phyloP scores from a whole-genome alignment of 2,888 invertebrate species.

The Trachelus tabidus region DNA sequence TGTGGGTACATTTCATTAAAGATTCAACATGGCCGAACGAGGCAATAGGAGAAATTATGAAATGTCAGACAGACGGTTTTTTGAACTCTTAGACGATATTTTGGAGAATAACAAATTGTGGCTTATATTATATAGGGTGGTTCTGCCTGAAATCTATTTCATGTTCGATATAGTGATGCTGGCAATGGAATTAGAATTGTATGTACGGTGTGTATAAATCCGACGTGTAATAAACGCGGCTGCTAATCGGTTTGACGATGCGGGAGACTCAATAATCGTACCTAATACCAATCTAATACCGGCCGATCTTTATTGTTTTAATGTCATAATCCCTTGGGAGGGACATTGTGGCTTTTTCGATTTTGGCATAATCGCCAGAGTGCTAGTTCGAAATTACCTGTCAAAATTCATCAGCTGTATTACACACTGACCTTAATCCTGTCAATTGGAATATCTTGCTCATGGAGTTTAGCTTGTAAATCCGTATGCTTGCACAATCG shows the following conservation, averaged over 20 bases:
- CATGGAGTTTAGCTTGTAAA: not conserved
- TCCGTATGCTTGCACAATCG: not conserved
- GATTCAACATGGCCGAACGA: not conserved
- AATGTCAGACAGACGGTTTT: not conserved
- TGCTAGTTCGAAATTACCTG: not conserved
- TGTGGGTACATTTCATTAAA: not conserved
- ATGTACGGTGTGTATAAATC: not conserved
- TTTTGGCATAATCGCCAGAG: not conserved
- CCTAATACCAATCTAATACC: not conserved
- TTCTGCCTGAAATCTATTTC: not conserved
- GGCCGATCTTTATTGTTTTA: not conserved
- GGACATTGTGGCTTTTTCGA: not conserved
- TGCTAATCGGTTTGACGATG: not conserved
- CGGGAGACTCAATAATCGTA: not conserved
- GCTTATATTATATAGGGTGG: not conserved
- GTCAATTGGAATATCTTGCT: not conserved
- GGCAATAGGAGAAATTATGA: not conserved
- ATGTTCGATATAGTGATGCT: not conserved
- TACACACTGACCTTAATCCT: not conserved
- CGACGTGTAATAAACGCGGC: not conserved
- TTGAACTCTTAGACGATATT: not conserved
- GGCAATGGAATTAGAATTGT: not conserved
- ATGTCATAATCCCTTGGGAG: not conserved
- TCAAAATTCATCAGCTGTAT: not conserved
- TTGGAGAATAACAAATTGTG: not conserved